Percentiles rank a stretch among this genome's conserved stretches.
Evolutionary conservation across 2,888 invertebrate genomes (phyloP).

Genomic region (Erynnis tages): DNA sequence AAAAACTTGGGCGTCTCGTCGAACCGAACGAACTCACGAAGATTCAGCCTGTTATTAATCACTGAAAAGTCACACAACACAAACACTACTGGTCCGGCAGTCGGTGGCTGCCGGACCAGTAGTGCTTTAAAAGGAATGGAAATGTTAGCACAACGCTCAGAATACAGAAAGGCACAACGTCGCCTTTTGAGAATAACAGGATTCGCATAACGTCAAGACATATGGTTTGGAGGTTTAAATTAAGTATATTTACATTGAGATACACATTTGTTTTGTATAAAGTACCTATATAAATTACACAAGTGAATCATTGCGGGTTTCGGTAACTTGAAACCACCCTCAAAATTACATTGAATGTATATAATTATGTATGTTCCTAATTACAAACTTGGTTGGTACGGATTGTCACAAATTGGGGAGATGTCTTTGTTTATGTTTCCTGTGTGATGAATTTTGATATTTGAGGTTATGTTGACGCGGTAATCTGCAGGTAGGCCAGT

Average conservation of each 20-base stretch:
- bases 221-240: neutral
- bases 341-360: no score
- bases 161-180: neutral
- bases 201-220: constrained; percentile 4
- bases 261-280: neutral
- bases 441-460: constrained; percentile 3
- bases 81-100: no score
- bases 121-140: neutral
- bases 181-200: constrained; percentile 7
- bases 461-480: constrained; percentile 4
- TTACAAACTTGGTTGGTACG: neutral
- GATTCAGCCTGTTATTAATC: no score
- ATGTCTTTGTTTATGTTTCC: constrained; percentile 11
- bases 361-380: neutral
- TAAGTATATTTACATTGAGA: neutral
- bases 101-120: no score
- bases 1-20: no score
- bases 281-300: neutral
- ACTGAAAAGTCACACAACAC: no score
- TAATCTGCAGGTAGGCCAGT: constrained; percentile 2
- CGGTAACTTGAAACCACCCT: neutral
- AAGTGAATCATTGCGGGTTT: neutral
- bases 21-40: no score
- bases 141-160: constrained; percentile 2
- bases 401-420: neutral